Evolutionary conservation across 2,797 vertebrate genomes (phyloP).

Genomic region (Erithacus rubecula): DNA sequence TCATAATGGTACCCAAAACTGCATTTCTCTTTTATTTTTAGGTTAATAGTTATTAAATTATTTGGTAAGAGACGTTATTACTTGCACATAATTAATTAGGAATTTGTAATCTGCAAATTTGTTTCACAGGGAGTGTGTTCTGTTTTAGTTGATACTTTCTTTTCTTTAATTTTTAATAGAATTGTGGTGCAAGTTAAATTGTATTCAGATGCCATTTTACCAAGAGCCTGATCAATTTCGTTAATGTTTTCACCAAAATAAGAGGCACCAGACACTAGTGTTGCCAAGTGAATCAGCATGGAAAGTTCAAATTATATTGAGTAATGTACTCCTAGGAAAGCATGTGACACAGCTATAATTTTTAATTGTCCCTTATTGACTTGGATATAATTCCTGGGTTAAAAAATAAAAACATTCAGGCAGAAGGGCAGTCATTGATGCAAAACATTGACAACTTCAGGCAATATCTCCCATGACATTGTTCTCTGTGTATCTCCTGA

Average conservation of each 20-base stretch:
- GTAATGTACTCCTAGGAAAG: not conserved
- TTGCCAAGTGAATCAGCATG: not conserved
- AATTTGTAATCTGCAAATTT: not conserved
- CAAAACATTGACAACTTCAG: not conserved
- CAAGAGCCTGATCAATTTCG: not conserved
- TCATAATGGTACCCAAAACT: not conserved
- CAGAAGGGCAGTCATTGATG: not conserved
- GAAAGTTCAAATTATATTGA: not conserved
- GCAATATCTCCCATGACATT: fast-evolving
- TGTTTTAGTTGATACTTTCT: not conserved
- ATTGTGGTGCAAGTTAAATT: not conserved
- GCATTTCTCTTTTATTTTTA: not conserved
- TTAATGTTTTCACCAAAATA: not conserved
- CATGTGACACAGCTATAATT: not conserved
- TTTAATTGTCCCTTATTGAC: not conserved
- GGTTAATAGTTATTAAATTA: not conserved
- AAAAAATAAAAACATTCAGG: not conserved
- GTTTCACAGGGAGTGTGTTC: not conserved
- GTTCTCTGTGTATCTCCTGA: not conserved
- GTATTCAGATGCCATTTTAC: not conserved
- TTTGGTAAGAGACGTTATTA: not conserved
- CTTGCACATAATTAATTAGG: not conserved
- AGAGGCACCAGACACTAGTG: not conserved
- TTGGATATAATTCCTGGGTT: not conserved
- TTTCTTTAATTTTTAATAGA: not conserved